These are phyloP conservation scores for Danio rerio DNA, from an alignment of 2,113 vertebrate genomes.

Conservation along the genomic window DNA sequence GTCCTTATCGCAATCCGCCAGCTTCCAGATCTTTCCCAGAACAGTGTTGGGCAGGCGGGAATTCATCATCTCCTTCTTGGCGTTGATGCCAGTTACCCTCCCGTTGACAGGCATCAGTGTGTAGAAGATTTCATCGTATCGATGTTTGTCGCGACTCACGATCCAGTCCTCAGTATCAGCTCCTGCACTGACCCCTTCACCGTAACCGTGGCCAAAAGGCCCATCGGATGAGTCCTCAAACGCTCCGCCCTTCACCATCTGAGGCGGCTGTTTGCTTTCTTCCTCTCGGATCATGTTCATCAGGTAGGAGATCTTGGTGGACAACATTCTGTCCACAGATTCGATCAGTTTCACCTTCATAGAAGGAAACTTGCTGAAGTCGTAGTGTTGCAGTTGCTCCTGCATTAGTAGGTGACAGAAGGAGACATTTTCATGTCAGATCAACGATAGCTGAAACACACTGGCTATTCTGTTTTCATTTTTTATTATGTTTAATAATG, in stretches of 20 bases:
- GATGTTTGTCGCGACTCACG: conserved; percentile 91
- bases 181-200: conserved; percentile 93
- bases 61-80: conserved; percentile 97
- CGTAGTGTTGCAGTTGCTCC: conserved; percentile 91
- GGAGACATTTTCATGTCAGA: conserved; percentile 22
- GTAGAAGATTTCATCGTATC: conserved; percentile 98
- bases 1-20: conserved; percentile 90
- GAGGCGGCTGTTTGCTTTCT: conserved; percentile 83
- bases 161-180: conserved; percentile 93
- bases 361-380: conserved; percentile 95
- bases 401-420: conserved; percentile 59
- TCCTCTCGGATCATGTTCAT: conserved; percentile 93
- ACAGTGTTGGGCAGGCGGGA: conserved; percentile 95
- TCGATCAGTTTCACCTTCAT: conserved; percentile 95
- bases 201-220: conserved; percentile 92
- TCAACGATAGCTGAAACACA: not conserved
- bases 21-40: conserved; percentile 97
- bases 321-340: conserved; percentile 94
- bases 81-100: conserved; percentile 91
- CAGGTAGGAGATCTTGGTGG: conserved; percentile 86
- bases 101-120: conserved; percentile 93
- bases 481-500: not conserved
- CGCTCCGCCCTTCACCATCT: conserved; percentile 90
- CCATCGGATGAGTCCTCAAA: conserved; percentile 91
- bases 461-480: not conserved